Evolutionary conservation across 2,113 vertebrate genomes (phyloP).

Genomic region (Tursiops truncatus): DNA sequence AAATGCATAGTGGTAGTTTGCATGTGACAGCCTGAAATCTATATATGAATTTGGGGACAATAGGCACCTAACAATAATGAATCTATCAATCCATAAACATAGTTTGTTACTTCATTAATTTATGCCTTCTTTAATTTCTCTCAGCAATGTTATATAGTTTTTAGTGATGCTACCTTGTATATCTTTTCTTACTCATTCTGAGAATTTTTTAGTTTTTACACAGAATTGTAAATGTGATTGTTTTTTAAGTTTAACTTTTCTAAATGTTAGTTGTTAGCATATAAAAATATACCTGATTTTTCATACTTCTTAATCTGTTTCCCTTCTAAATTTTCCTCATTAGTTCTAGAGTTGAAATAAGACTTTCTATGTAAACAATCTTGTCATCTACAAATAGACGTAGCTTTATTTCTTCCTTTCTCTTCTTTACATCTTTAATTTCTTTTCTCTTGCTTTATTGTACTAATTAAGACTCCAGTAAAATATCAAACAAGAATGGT

Average conservation of each 20-base stretch:
- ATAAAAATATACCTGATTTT: neutral
- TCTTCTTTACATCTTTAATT: neutral
- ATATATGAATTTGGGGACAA: neutral
- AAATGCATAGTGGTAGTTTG: neutral
- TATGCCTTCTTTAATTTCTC: conserved; percentile 15
- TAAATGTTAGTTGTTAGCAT: neutral
- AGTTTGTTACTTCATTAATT: neutral
- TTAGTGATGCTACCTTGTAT: neutral
- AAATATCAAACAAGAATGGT: neutral
- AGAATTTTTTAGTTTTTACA: neutral
- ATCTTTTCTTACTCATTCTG: neutral
- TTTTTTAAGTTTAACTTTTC: neutral
- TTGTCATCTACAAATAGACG: neutral
- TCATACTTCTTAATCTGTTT: neutral
- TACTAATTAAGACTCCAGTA: neutral
- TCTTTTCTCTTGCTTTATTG: neutral
- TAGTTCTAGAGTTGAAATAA: neutral
- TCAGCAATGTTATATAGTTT: neutral
- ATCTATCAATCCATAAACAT: neutral
- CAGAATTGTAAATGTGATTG: neutral
- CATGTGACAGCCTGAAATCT: neutral
- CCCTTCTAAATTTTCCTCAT: neutral
- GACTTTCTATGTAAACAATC: neutral
- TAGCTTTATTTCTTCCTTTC: neutral
- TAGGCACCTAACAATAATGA: neutral